Percentiles rank a stretch among this genome's conserved stretches.
These are phyloP conservation scores for Syngnathus floridae DNA, from an alignment of 2,113 vertebrate species.

Conservation along the genomic window DNA sequence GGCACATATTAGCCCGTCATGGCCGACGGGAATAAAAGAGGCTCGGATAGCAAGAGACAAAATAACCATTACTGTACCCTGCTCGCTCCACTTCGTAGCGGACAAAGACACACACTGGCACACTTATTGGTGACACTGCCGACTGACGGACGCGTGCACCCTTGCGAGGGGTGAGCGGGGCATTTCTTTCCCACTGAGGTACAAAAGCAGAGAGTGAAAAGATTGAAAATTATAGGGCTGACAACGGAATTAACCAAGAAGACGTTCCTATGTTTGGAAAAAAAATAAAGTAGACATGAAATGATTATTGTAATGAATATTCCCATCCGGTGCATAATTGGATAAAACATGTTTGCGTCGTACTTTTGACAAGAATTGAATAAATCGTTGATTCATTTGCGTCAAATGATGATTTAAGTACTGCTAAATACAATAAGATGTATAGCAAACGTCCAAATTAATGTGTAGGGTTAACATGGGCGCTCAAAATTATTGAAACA, in stretches of 20 bases:
- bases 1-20: slow-evolving; percentile 67
- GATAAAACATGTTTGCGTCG: neutral
- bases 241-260: slow-evolving; percentile 31
- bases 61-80: slow-evolving; percentile 60
- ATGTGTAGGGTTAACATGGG: neutral
- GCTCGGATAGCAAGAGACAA: slow-evolving; percentile 50
- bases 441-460: neutral
- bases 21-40: slow-evolving; percentile 57
- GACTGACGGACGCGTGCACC: slow-evolving; percentile 16
- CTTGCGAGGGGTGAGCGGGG: slow-evolving; percentile 36
- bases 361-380: neutral
- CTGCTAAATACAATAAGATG: neutral
- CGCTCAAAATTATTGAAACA: neutral
- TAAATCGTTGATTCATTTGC: neutral
- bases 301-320: neutral
- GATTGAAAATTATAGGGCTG: slow-evolving; percentile 43
- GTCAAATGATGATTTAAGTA: neutral
- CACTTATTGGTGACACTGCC: slow-evolving; percentile 21
- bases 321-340: slow-evolving; percentile 10
- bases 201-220: slow-evolving; percentile 48
- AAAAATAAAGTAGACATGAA: neutral
- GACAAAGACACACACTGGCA: slow-evolving; percentile 48
- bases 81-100: slow-evolving; percentile 28
- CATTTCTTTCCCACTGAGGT: slow-evolving; percentile 31
- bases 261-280: slow-evolving; percentile 1